Base-by-base conservation (phyloP, 2,888 invertebrate genomes). In the Anticlea derivata region DNA sequence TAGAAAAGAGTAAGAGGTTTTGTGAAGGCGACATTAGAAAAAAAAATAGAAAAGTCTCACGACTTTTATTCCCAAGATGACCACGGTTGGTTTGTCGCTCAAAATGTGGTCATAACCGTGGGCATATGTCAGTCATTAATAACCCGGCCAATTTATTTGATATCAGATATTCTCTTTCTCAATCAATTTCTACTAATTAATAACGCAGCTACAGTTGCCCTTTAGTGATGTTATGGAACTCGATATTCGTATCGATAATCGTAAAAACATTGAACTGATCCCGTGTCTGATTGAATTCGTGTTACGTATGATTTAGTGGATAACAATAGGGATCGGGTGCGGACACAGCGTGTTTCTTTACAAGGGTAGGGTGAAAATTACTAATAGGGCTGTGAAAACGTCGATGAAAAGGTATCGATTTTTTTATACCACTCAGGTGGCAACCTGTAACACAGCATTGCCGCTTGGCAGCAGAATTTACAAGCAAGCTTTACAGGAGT, bases 271-370 rank as follows among this genome's bases (percentile, higher is more conserved):
- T 50, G 48, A 38, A 45, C 68, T 65, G 70, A 66, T 67, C 65
- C 65, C 70, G 72, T 63, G 67, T 65, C 69, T 75, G 78, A 85
- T 84, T 82, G 78, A 83, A 83, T 83, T 82, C 80, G 75, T 66
- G 67, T 75, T 73, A 68, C 73, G 69, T 70, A 76, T 83, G 83
- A 82, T 84, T 80, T 82, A 77, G 67, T 63, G 66, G 68, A 64
- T 73, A 77, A 80, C 79, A 79, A 83, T 78, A 79, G 67, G 66
- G 73, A 71, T 73, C 55, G 50, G 63, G 55, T 44, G 66, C 65
- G 67, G 61, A 57, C 66, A 63, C 64, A 58, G 66, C 72, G 50
- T 33, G 48, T 60, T 48, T 48, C 27, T 48, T 47, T 47, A 43
- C 41, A 38, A 17, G 39, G 13, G 31, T 33, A 20, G 44, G 39